phyloP scores from a whole-genome alignment of 2,888 invertebrate genomes.

The Dryobota labecula region DNA sequence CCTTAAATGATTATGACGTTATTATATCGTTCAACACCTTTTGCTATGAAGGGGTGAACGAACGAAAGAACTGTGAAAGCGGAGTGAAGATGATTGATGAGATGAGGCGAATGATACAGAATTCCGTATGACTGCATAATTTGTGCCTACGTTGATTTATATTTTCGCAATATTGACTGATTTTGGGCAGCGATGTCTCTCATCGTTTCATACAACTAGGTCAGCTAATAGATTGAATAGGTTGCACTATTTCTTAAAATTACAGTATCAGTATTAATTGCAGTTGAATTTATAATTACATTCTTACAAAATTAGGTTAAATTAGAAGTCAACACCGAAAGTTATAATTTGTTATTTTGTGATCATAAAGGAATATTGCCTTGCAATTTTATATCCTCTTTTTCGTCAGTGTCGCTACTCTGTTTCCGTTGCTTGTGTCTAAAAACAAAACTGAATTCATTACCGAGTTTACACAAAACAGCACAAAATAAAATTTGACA shows the following conservation, averaged over 20 bases:
- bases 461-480: background rate
- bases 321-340: background rate
- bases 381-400: background rate
- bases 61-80: slow-evolving; percentile 45
- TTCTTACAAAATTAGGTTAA: background rate
- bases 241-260: background rate
- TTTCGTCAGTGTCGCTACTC: background rate
- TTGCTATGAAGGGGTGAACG: slow-evolving; percentile 52
- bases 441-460: background rate
- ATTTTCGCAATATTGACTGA: slow-evolving; percentile 25
- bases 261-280: background rate
- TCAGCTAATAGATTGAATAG: background rate
- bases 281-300: background rate
- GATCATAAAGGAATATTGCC: too few species aligned
- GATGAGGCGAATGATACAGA: slow-evolving; percentile 53
- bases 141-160: slow-evolving; percentile 42
- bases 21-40: slow-evolving; percentile 33
- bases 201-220: background rate
- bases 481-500: background rate
- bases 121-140: slow-evolving; percentile 57
- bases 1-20: slow-evolving; percentile 18
- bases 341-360: background rate
- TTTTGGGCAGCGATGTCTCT: slow-evolving; percentile 18
- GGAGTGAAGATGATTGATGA: slow-evolving; percentile 62
- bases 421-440: background rate